Percentiles rank a stretch among this genome's conserved stretches.
Conservation (phyloP, 2,797 vertebrate species). For the Clarias fuscus region DNA sequence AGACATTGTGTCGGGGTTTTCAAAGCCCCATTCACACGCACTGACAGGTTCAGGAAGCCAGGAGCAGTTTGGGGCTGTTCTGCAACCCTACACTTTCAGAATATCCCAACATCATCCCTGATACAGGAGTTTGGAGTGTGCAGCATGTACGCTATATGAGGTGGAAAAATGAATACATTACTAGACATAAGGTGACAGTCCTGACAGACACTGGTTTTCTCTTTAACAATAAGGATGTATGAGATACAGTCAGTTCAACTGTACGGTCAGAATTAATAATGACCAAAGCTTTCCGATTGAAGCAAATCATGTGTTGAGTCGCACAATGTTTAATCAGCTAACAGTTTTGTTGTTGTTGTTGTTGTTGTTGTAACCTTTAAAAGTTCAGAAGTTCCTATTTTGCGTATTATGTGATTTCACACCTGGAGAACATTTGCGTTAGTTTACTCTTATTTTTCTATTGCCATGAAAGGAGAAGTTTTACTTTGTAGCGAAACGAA, state of each 20-base stretch:
- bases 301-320: background rate
- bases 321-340: background rate
- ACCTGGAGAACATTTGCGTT: background rate
- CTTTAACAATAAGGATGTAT: background rate
- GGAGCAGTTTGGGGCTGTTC: constrained; percentile 12
- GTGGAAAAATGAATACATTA: background rate
- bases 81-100: constrained; percentile 16
- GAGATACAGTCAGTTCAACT: background rate
- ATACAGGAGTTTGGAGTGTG: background rate
- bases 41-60: constrained; percentile 30
- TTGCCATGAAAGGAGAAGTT: background rate
- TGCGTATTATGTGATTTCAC: background rate
- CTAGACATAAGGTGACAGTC: background rate
- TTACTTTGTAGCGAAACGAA: background rate
- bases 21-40: constrained; percentile 42
- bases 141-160: background rate
- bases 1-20: constrained; percentile 46
- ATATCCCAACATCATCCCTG: constrained; percentile 1
- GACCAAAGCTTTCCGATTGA: background rate
- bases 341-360: background rate
- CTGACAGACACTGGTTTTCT: no score
- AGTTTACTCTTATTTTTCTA: background rate
- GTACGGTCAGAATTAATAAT: background rate
- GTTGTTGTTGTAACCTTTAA: background rate
- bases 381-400: background rate